These are phyloP conservation scores for Clepsis dumicolana DNA, from an alignment of 2,888 invertebrate species.

Conservation along the genomic window DNA sequence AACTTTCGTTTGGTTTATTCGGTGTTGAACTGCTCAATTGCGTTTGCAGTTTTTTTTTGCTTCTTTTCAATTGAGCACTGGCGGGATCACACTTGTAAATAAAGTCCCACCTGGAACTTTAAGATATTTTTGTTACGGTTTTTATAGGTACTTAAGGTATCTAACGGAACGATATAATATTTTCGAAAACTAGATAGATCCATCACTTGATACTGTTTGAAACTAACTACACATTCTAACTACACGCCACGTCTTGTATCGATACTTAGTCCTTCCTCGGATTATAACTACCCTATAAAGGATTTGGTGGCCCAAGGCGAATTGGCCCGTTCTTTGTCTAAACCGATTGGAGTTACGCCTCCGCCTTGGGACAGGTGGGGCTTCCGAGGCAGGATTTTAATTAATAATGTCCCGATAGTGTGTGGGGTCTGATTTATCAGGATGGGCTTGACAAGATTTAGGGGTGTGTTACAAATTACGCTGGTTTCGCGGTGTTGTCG, in stretches of 20 bases:
- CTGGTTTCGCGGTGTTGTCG: slow-evolving; percentile 24
- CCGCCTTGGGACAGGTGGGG: slow-evolving; percentile 80
- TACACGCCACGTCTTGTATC: slow-evolving; percentile 62
- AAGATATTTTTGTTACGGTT: too few species aligned
- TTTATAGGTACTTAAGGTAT: too few species aligned
- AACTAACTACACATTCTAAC: slow-evolving; percentile 11
- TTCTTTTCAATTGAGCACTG: background rate
- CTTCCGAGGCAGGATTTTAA: slow-evolving; percentile 78
- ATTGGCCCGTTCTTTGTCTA: slow-evolving; percentile 70
- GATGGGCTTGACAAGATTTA: slow-evolving; percentile 46
- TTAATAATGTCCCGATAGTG: slow-evolving; percentile 81
- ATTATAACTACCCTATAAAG: slow-evolving; percentile 73
- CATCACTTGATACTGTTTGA: background rate
- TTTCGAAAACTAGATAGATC: background rate
- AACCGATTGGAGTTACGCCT: slow-evolving; percentile 66
- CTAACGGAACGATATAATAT: too few species aligned
- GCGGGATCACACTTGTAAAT: too few species aligned
- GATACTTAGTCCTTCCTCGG: slow-evolving; percentile 73
- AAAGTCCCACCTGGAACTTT: too few species aligned
- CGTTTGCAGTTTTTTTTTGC: background rate
- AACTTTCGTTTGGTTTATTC: background rate
- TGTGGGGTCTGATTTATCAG: slow-evolving; percentile 63
- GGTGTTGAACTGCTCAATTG: background rate
- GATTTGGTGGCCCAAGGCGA: slow-evolving; percentile 74
- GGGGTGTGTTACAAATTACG: slow-evolving; percentile 44